Evolutionary conservation across 2,888 invertebrate species (phyloP), one percentile per base, ranked within the genome.

Genomic region (Thera obeliscata): DNA sequence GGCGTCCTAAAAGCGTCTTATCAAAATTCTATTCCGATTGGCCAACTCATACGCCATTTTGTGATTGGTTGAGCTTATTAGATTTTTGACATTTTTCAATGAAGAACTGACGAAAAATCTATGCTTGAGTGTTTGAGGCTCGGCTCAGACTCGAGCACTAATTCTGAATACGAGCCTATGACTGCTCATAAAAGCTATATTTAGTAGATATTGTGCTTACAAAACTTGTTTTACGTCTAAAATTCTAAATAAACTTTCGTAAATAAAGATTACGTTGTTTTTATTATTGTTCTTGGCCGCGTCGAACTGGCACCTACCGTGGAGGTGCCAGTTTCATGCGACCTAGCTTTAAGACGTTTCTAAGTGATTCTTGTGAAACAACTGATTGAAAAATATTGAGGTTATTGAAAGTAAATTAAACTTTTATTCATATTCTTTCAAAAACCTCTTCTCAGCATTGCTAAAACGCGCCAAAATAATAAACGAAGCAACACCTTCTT

Each of bases 401-500:
- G 22, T 22, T 22, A 22, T 22, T 22, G 22, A 22, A 22, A 22
- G 22, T 22, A 2, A 35, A 58, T 48, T 22, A 55, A 33, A 56
- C 12, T 60, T 56, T 62, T 63, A 89, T 63, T 88, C 78, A 83
- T 94, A 95, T 77, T 90, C 93, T 54, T 93, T 87, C 72, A 96
- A 86, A 86, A 95, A 96, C 66, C 84, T 85, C 65, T 91, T 91
- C 78, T 96, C 96, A 12, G 94, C 88, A 62, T 83, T 81, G 78
- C 95, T 95, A 6, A 94, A 94, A 49, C 93, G 90, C 0, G 95
- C 94, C 58, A 96, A 78, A 56, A 96, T 81, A 56, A 95, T 92
- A 79, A 96, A 96, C 0, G 94, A 94, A 0, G 96, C 96, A 0
- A 96, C 96, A 0, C 96, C 96, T 0, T 94, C 95, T 78, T 93